Evolutionary conservation across 2,113 vertebrate species (phyloP).

Genomic region (Pelodiscus sinensis): DNA sequence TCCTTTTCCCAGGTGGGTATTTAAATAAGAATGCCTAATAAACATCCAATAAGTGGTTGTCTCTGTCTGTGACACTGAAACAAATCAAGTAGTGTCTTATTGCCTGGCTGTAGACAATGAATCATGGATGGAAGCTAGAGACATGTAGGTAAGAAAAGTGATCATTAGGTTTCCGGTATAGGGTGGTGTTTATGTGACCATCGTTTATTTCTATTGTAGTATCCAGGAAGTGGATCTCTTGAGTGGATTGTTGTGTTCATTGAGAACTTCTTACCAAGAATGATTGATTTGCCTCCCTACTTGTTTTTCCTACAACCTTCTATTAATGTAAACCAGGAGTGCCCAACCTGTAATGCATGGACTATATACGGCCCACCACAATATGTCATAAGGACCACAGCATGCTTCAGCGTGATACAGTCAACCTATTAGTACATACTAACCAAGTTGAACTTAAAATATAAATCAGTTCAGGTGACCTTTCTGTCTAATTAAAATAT

Average conservation of each 20-base stretch:
- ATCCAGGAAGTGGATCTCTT: too few species aligned
- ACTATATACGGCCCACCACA: neutral
- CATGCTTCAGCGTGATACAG: neutral
- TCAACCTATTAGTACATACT: neutral
- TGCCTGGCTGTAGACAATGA: too few species aligned
- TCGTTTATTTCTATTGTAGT: too few species aligned
- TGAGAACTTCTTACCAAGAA: neutral
- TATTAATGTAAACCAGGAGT: neutral
- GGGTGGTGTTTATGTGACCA: too few species aligned
- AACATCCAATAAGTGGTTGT: too few species aligned
- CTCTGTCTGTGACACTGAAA: too few species aligned
- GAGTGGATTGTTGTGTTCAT: neutral
- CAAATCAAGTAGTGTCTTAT: too few species aligned
- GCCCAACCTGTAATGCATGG: neutral
- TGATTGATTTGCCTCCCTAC: neutral
- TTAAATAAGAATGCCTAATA: too few species aligned
- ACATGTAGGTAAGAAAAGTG: too few species aligned
- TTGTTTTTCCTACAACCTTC: neutral
- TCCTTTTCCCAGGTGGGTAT: too few species aligned
- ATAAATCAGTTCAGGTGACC: neutral
- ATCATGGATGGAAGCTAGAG: too few species aligned
- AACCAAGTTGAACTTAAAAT: neutral
- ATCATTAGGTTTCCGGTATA: too few species aligned
- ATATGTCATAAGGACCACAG: neutral
- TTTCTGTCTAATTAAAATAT: neutral